Evolutionary conservation across 2,113 vertebrate species (phyloP).

Genomic region (Cnemophilus loriae): DNA sequence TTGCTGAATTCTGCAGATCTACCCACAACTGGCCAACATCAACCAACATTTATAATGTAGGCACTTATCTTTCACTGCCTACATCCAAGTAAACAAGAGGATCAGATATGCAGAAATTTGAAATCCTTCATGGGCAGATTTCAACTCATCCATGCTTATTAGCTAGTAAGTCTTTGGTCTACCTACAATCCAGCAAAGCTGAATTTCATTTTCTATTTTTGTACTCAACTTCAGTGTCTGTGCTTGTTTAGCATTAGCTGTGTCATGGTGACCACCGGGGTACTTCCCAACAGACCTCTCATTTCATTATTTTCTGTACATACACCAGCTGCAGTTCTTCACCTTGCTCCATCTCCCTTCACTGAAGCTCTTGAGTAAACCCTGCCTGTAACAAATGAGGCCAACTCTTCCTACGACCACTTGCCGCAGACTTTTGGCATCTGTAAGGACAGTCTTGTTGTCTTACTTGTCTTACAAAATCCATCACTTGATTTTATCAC

Average conservation of each 20-base stretch:
- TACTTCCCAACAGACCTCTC: neutral
- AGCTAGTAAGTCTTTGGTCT: neutral
- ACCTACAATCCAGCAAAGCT: neutral
- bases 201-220: neutral
- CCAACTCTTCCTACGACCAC: neutral
- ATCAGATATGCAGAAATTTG: neutral
- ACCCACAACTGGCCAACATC: neutral
- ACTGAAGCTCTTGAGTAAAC: neutral
- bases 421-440: neutral
- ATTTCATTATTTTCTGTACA: neutral
- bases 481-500: neutral
- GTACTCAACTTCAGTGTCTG: neutral
- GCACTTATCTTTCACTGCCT: neutral
- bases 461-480: neutral
- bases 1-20: neutral
- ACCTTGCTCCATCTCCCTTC: neutral
- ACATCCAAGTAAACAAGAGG: neutral
- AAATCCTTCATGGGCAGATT: neutral
- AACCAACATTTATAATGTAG: neutral
- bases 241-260: neutral
- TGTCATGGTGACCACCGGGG: accelerated
- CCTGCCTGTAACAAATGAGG: neutral
- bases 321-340: neutral
- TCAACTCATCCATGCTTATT: neutral
- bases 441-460: neutral